Evolutionary conservation across 2,113 vertebrate species (phyloP), one percentile per base, ranked within the genome.

Genomic region (Ptilorrhoa leucosticta): DNA sequence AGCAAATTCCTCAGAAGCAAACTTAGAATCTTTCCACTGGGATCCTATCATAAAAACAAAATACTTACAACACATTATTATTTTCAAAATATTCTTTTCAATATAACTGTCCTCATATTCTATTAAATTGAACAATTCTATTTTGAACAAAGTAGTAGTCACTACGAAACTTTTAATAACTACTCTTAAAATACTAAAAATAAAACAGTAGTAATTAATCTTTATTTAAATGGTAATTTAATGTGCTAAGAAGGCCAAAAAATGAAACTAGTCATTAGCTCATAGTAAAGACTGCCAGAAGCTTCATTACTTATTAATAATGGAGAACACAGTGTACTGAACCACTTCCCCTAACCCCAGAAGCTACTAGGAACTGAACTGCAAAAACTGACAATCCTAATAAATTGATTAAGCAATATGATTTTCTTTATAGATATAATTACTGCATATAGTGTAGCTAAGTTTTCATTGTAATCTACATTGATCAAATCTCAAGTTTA

Each of bases 161-260:
- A 94, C 85, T 78, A 89, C 39, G 60, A 77, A 96, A 93, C 93
- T 93, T 96, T 79, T 90, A 96, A 96, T 96, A 95, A 96, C 88
- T 90, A 93, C 88, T 90, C 88, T 89, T 97, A 95, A 95, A 96
- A 95, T 82, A 90, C 94, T 79, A 92, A 94, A 97, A 95, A 96
- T 91, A 96, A 95, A 92, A 77, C 21, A 77, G 65, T 85, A 93
- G 77, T 91, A 96, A 97, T 96, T 96, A 94, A 96, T 95, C 92
- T 96, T 93, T 84, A 95, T 96, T 96, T 93, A 96, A 96, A 96
- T 92, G 90, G 65, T 90, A 95, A 97, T 97, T 95, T 84, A 94
- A 92, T 87, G 80, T 89, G 83, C 90, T 94, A 96, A 93, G 78
- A 94, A 85, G 91, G 70, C 86, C 63, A 85, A 87, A 96, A 90